phyloP scores from a whole-genome alignment of 2,113 vertebrate species.

The Apteryx owenii region DNA sequence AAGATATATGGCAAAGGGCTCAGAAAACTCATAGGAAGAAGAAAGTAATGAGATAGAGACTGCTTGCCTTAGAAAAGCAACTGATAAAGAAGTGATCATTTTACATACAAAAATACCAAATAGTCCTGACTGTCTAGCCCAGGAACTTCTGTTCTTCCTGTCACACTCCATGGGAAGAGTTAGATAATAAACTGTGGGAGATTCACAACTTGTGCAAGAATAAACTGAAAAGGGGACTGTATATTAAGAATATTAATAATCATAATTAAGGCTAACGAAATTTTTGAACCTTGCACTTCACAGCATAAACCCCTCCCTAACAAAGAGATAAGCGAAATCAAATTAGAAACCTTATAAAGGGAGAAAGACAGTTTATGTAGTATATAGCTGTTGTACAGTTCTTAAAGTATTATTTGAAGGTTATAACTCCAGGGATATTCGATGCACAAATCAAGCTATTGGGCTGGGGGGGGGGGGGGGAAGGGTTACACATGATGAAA shows the following conservation, averaged over 20 bases:
- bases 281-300: not conserved
- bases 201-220: not conserved
- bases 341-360: not conserved
- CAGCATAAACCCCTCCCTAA: not conserved
- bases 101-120: not conserved
- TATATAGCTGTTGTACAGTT: not conserved
- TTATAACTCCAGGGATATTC: not conserved
- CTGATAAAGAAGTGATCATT: not conserved
- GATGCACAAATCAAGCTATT: not conserved
- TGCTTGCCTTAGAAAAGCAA: not conserved
- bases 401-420: not conserved
- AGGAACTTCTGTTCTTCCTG: not conserved
- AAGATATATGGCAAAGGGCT: not conserved
- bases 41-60: not conserved
- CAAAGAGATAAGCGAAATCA: not conserved
- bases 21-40: not conserved
- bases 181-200: not conserved
- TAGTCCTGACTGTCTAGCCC: rapidly evolving
- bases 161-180: not conserved
- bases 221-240: not conserved
- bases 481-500: not conserved
- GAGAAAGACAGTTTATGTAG: not conserved
- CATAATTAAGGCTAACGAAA: not conserved
- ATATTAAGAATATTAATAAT: not conserved
- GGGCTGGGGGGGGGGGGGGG: not conserved